Evolutionary conservation across 2,888 invertebrate genomes (phyloP).

Genomic region (Neoitamus cyanurus): DNA sequence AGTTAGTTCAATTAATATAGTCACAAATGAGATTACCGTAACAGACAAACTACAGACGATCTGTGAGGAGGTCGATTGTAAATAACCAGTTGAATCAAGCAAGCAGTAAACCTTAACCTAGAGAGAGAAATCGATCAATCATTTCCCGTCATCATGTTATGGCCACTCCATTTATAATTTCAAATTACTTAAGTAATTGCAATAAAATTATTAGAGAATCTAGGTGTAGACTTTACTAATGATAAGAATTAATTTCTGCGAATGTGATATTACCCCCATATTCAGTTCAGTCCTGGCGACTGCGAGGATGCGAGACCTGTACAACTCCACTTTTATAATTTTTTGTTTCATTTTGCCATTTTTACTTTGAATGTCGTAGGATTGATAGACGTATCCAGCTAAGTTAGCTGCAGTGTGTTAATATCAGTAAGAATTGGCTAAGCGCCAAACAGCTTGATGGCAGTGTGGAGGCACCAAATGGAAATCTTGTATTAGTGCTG

Average conservation of each 20-base stretch:
- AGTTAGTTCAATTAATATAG: conserved; percentile 86
- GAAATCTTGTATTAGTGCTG: neutral
- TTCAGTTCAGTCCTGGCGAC: neutral
- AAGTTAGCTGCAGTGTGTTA: neutral
- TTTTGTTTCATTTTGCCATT: neutral
- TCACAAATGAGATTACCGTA: conserved; percentile 61
- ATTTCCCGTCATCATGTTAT: conserved; percentile 14
- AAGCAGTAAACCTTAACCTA: neutral
- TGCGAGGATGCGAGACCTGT: neutral
- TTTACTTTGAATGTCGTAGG: neutral
- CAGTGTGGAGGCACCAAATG: neutral
- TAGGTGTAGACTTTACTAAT: conserved; percentile 27
- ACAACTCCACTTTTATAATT: neutral
- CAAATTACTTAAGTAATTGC: conserved; percentile 30
- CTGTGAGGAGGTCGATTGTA: conserved; percentile 63
- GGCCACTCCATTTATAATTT: conserved; percentile 13
- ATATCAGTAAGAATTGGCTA: neutral
- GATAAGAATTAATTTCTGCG: conserved; percentile 9
- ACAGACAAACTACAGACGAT: conserved; percentile 65
- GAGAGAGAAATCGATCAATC: neutral
- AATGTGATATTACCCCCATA: conserved; percentile 29
- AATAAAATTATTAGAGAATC: conserved; percentile 23
- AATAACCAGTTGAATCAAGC: conserved; percentile 48
- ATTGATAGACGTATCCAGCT: neutral
- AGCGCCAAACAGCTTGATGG: neutral